A percentile compares a stretch with the other conserved stretches of the same genome.
Conservation (phyloP, 2,113 vertebrate species). For the Salvelinus alpinus region DNA sequence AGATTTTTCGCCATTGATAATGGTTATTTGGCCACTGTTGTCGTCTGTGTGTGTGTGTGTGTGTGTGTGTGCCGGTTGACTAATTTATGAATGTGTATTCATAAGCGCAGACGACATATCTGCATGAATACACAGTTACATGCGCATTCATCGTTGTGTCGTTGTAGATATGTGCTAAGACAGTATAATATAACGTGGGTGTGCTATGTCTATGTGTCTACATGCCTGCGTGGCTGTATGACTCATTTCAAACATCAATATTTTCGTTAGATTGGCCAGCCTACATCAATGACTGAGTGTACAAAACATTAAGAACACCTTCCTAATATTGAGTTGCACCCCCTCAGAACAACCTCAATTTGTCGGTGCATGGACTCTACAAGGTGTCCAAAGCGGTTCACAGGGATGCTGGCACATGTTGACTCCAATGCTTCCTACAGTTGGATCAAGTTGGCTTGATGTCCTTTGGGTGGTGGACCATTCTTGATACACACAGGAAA, state of each 20-base stretch:
- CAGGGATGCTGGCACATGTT: too few relatives aligned
- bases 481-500: too few relatives aligned
- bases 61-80: background rate
- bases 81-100: background rate
- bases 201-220: too few relatives aligned
- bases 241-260: slow-evolving; percentile 46
- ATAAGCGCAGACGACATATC: background rate
- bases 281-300: too few relatives aligned
- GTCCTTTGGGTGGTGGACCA: too few relatives aligned
- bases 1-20: background rate
- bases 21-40: background rate
- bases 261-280: slow-evolving; percentile 41
- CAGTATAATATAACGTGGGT: background rate
- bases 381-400: too few relatives aligned
- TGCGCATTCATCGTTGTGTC: background rate
- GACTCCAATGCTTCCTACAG: too few relatives aligned
- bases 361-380: too few relatives aligned
- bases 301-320: too few relatives aligned
- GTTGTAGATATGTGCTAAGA: background rate
- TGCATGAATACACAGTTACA: background rate
- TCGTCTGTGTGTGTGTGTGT: background rate
- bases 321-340: too few relatives aligned
- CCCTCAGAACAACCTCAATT: too few relatives aligned
- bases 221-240: slow-evolving; percentile 26
- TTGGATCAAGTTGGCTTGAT: too few relatives aligned